Base-by-base conservation (phyloP, 2,888 invertebrate genomes). In the Agonopterix arenella region DNA sequence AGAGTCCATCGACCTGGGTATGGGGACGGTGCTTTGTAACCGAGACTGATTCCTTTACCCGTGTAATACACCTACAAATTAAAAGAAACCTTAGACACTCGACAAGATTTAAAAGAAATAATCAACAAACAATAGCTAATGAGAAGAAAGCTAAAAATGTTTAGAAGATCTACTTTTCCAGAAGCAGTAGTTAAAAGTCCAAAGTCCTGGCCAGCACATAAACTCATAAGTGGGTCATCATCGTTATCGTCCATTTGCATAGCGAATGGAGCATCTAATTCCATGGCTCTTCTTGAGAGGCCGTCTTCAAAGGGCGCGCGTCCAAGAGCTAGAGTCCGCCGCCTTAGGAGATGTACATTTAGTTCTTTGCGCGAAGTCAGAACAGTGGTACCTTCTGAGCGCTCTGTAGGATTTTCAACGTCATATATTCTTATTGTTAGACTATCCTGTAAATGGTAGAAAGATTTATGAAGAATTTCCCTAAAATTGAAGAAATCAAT, bases 201-300 rank as follows among this genome's bases (percentile, higher is more conserved):
- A 77, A 98, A 98, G 64, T 98, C 98, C 78, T 97, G 97, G 28
- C 97, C 98, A 44, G 95, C 93, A 44, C 92, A 92, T 49, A 98
- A 93, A 46, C 92, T 91, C 9, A 91, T 84, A 0, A 96, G 90
- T 62, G 97, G 97, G 62, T 97, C 96, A 59, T 97, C 97, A 58
- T 93, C 90, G 16, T 84, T 85, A 11, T 92, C 77, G 57, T 91
- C 91, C 0, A 91, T 80, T 52, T 91, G 91, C 66, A 91, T 89
- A 3, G 90, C 90, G 7, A 90, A 79, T 5, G 90, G 91, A 0
- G 85, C 73, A 7, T 91, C 90, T 13, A 89, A 75, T 51, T 90
- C 82, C 7, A 75, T 52, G 1, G 66, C 57, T 8, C 84, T 62
- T 8, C 83, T 66, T 0, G 73, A 64, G 10, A 75, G 46, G 1